These are phyloP conservation scores for Phylloscopus collybita DNA, from an alignment of 2,797 vertebrate species.

Conservation along the genomic window DNA sequence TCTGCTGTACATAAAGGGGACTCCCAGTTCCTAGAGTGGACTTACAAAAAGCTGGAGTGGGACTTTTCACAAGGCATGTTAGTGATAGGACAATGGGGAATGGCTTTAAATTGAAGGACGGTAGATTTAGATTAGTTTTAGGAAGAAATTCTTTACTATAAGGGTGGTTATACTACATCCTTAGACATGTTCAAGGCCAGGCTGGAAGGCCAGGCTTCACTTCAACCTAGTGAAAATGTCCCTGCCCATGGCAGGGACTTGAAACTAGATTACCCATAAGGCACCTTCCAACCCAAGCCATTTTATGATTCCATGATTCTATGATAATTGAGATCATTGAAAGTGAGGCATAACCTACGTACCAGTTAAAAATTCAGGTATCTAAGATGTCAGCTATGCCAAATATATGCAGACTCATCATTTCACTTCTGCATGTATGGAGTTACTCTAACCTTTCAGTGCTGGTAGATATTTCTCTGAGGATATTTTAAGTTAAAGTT, in stretches of 20 bases:
- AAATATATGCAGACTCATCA: background rate
- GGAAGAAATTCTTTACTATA: background rate
- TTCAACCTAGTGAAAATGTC: background rate
- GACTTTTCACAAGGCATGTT: background rate
- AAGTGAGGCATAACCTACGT: background rate
- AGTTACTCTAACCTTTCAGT: background rate
- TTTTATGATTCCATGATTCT: background rate
- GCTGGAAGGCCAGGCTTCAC: no score
- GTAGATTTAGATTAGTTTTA: background rate
- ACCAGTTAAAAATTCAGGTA: background rate
- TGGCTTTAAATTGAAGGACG: background rate
- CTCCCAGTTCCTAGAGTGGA: background rate
- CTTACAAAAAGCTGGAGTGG: background rate
- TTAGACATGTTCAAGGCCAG: background rate
- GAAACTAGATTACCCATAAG: background rate
- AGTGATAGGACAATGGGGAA: background rate
- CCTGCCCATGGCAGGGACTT: background rate
- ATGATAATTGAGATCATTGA: background rate
- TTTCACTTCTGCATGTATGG: background rate
- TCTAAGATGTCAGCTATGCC: background rate
- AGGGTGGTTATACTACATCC: background rate
- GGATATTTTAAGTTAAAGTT: background rate
- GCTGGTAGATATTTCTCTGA: background rate
- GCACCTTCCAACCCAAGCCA: background rate
- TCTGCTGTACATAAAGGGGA: background rate